Conservation (phyloP, 2,888 invertebrate species). For the Drosophila sordidapex region DNA sequence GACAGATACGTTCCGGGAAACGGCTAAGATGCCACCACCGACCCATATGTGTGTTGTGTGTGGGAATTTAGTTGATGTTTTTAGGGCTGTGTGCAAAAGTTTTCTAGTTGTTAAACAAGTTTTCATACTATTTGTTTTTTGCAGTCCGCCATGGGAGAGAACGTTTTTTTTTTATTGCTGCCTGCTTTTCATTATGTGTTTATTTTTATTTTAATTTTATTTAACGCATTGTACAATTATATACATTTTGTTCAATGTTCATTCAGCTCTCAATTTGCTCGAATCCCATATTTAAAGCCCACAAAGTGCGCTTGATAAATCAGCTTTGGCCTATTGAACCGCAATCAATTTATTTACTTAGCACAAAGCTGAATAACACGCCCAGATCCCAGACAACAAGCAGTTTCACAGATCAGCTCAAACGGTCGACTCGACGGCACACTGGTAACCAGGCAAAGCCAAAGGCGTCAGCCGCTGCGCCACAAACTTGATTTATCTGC, state of each 20-base stretch:
- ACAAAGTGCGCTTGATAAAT: constrained; percentile 36
- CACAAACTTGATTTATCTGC: constrained; percentile 62
- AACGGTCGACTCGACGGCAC: constrained; percentile 20
- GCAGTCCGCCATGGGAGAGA: background rate
- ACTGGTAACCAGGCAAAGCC: constrained; percentile 29
- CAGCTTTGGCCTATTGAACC: constrained; percentile 50
- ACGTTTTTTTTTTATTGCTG: constrained; percentile 10
- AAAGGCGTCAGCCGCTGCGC: constrained; percentile 47
- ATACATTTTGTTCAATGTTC: background rate
- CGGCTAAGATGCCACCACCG: background rate
- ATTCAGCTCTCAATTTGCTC: background rate
- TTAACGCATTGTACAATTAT: constrained; percentile 13
- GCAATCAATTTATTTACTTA: constrained; percentile 61
- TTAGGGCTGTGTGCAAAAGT: constrained; percentile 50
- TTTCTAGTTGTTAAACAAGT: constrained; percentile 65
- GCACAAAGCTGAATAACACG: constrained; percentile 21
- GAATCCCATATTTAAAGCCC: constrained; percentile 1
- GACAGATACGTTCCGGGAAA: background rate
- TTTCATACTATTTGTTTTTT: constrained; percentile 46
- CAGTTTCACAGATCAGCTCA: constrained; percentile 31
- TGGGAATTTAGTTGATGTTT: constrained; percentile 41
- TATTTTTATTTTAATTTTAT: constrained; percentile 15
- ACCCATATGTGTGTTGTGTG: constrained; percentile 4
- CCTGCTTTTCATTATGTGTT: constrained; percentile 38
- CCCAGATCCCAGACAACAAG: constrained; percentile 26